phyloP scores from a whole-genome alignment of 1,140 invertebrate genomes.

The Dinothrombium tinctorium region DNA sequence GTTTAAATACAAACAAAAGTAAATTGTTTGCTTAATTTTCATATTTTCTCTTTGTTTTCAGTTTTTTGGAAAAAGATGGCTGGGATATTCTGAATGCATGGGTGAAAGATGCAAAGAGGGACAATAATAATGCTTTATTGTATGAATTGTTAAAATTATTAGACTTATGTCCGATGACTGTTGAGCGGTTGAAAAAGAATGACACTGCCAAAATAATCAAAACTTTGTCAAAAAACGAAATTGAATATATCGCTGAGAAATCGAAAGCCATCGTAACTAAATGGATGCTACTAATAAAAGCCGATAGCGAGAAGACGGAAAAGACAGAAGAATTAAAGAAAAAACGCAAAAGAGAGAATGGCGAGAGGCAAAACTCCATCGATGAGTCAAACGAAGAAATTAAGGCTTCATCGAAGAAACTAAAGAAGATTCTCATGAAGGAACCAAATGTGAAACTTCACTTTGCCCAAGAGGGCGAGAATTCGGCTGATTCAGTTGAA shows the following conservation, averaged over 20 bases:
- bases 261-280: conserved; percentile 9
- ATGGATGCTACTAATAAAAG: conserved; percentile 10
- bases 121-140: conserved; percentile 49
- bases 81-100: conserved; percentile 68
- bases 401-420: not conserved
- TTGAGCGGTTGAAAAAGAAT: conserved; percentile 65
- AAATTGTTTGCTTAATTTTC: not conserved
- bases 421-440: not conserved
- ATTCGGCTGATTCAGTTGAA: no score
- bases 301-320: not conserved
- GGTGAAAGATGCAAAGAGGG: conserved; percentile 56
- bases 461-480: not conserved
- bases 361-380: no score
- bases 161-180: conserved; percentile 57
- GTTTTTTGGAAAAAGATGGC: conserved; percentile 65
- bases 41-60: conserved; percentile 16
- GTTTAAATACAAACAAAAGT: conserved; percentile 7
- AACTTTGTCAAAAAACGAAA: conserved; percentile 11
- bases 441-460: not conserved
- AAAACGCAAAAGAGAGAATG: conserved; percentile 8
- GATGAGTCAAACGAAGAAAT: not conserved
- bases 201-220: conserved; percentile 74
- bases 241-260: conserved; percentile 8
- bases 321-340: conserved; percentile 2
- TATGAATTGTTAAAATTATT: conserved; percentile 59